Evolutionary conservation across 2,797 vertebrate genomes (phyloP), one percentile per base, ranked within the genome.

Genomic region (Discoglossus pictus): DNA sequence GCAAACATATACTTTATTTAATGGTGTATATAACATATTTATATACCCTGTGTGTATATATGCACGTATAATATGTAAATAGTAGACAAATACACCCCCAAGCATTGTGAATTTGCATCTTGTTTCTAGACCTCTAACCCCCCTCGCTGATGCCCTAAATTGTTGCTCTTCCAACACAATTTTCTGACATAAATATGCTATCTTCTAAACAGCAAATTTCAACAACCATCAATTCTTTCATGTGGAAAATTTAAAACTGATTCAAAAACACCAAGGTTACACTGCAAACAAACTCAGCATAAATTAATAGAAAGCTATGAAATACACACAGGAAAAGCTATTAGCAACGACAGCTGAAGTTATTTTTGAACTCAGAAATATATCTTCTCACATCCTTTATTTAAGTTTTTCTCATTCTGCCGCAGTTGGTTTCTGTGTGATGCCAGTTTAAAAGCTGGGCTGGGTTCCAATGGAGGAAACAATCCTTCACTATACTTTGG

Each of bases 241-340:
- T 58, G 68, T 71, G 68, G 53, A 63, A 71, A 71, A 58, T 71
- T 50, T 71, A 51, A 64, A 58, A 71, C 60, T 25, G 68, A 71
- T 64, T 71, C 68, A 54, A 71, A 31, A 71, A 71, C 61, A 51
- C 68, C 68, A 71, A 71, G 60, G 68, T 71, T 71, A 64, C 52
- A 21, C 60, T 40, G 68, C 68, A 71, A 63, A 71, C 61, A 71
- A 71, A 71, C 60, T 52, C 43, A 40, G 68, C 61, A 71, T 71
- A 71, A 71, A 71, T 71, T 71, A 64, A 58, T 25, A 27, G 52
- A 25, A 56, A 70, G 24, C 24, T 24, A n/a, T 8, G 46, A 51
- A 42, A 56, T 6, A 34, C 51, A 36, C 35, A 16, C 25, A 34
- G 35, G 52, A 63, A 47, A 70, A 58, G 68, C 60, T 55, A 64